Percentiles rank a stretch among this genome's conserved stretches.
Evolutionary conservation across 2,113 vertebrate genomes (phyloP).

Genomic region (Poicephalus gulielmi): DNA sequence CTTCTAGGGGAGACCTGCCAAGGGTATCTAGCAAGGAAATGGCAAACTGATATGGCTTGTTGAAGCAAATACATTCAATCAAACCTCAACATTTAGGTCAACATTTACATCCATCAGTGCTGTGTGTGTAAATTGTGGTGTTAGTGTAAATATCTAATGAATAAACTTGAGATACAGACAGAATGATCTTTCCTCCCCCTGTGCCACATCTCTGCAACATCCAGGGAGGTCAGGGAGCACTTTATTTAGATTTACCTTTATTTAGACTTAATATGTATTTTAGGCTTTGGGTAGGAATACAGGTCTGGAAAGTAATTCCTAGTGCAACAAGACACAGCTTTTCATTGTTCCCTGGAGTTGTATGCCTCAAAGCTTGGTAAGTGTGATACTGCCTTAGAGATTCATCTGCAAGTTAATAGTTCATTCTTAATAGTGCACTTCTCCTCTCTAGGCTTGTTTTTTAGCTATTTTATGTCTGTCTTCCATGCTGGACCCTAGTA

Average conservation of each 20-base stretch:
- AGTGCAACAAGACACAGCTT: not conserved
- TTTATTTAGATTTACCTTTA: not conserved
- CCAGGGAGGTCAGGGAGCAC: not conserved
- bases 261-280: not conserved
- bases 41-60: not conserved
- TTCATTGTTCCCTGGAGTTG: not conserved
- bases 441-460: not conserved
- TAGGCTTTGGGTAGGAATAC: not conserved
- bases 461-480: not conserved
- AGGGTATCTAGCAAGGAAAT: not conserved
- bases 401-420: not conserved
- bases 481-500: not conserved
- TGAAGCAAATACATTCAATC: not conserved
- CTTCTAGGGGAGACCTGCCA: not conserved
- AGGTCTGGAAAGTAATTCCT: not conserved
- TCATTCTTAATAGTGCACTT: not conserved
- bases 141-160: not conserved
- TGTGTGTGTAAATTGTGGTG: not conserved
- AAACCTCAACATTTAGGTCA: not conserved
- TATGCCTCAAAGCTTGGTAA: not conserved
- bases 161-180: not conserved
- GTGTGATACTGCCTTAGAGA: not conserved
- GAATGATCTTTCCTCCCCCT: not conserved
- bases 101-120: not conserved
- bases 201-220: not conserved